Evolutionary conservation across 2,888 invertebrate species (phyloP), one percentile per base, ranked within the genome.

Genomic region (Drosophila lacicola): DNA sequence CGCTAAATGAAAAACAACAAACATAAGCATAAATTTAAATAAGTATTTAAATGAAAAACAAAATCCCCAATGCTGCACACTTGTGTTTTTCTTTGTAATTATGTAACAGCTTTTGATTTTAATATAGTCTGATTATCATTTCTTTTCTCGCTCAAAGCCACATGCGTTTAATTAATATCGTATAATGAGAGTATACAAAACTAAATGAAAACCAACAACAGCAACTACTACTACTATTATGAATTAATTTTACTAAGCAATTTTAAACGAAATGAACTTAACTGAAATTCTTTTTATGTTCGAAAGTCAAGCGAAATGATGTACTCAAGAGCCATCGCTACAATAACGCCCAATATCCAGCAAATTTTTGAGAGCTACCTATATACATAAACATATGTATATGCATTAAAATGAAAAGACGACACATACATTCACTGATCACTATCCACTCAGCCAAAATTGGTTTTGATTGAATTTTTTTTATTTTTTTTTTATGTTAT

Each of bases 81-180:
- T 66, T 54, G 54, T 54, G 56, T 67, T 66, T 21, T 47, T 62
- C 47, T 42, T 47, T 71, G 58, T 71, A 54, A 67, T 62, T 62
- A 71, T 61, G 49, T 39, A 45, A 72, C 65, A 49, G 47, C 17
- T 39, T 55, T 78, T 67, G 55, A 63, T 78, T 78, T 72, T 75
- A 68, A 68, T 49, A 42, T 68, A 77, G 78, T 68, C 73, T 72
- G 73, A 76, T 78, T 61, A 58, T 51, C 47, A 29, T 54, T 61
- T 67, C 67, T 63, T 65, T 58, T 49, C 56, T 70, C 79, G 79
- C 77, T 77, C 74, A 79, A 77, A 77, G 79, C 67, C 74, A 63
- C 78, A 66, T 45, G 57, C 78, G 66, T 66, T 78, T 61, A 66
- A 68, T 53, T 56, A 57, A 73, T 67, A 33, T 39, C 67, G 46